Evolutionary conservation across 1,140 invertebrate species (phyloP).

Genomic region (Vanessa atalanta): DNA sequence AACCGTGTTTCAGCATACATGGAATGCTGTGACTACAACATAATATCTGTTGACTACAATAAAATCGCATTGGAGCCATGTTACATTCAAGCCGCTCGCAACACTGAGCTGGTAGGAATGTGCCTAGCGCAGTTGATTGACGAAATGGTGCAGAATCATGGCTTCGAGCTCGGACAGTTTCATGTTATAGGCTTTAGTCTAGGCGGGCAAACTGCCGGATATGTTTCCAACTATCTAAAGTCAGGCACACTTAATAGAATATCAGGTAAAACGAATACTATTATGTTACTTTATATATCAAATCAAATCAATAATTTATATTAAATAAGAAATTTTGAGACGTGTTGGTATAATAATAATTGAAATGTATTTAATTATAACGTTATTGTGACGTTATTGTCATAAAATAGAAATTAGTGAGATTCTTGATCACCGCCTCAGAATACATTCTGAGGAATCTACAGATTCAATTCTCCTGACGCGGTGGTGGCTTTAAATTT

Average conservation of each 20-base stretch:
- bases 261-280: conserved; percentile 65
- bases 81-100: conserved; percentile 81
- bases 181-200: conserved; percentile 96
- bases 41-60: conserved; percentile 83
- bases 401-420: too few species aligned
- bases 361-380: too few species aligned
- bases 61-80: conserved; percentile 81
- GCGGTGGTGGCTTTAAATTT: too few species aligned
- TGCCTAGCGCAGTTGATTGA: conserved; percentile 84
- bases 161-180: conserved; percentile 82
- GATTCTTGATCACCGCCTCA: too few species aligned
- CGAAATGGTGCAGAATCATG: conserved; percentile 80
- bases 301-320: too few species aligned
- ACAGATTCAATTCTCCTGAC: too few species aligned
- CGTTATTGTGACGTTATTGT: too few species aligned
- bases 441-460: too few species aligned
- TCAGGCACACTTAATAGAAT: conserved; percentile 75
- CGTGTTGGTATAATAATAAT: too few species aligned
- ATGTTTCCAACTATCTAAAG: conserved; percentile 84
- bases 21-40: conserved; percentile 81
- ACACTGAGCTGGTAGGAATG: conserved; percentile 81
- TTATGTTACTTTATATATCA: neutral
- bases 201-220: conserved; percentile 92
- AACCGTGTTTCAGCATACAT: conserved; percentile 78
- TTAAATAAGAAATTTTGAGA: neutral